A percentile compares a stretch with the other conserved stretches of the same genome.
These are phyloP conservation scores for Xiphophorus couchianus DNA, from an alignment of 2,113 vertebrate species.

Conservation along the genomic window DNA sequence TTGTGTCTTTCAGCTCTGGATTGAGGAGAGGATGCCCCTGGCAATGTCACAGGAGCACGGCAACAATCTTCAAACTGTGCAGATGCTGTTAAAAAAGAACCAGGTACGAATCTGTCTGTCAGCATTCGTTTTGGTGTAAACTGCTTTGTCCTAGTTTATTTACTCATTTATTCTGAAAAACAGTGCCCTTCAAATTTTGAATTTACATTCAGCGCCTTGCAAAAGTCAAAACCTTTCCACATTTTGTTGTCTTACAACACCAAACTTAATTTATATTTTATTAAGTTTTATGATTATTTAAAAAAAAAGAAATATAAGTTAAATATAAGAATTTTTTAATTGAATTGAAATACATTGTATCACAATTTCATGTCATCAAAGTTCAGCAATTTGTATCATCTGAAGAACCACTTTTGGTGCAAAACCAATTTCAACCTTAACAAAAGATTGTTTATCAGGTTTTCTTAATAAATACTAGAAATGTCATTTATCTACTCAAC, in stretches of 20 bases:
- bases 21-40: conserved; percentile 90
- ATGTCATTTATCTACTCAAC: too few species aligned
- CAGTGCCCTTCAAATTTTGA: neutral
- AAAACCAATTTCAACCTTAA: neutral
- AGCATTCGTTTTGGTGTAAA: neutral
- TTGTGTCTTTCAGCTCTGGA: conserved; percentile 85
- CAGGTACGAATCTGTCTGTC: conserved; percentile 79
- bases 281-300: too few species aligned
- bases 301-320: too few species aligned
- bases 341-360: neutral
- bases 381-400: neutral
- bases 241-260: neutral
- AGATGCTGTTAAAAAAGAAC: conserved; percentile 92
- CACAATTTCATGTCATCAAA: neutral
- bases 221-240: too few species aligned
- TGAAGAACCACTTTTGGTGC: neutral
- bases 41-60: conserved; percentile 87
- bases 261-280: neutral
- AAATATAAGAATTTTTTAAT: too few species aligned
- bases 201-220: too few species aligned
- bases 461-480: too few species aligned
- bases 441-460: too few species aligned
- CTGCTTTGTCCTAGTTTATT: too few species aligned
- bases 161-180: neutral
- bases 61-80: conserved; percentile 89